A percentile compares a stretch with the other conserved stretches of the same genome.
Conservation (phyloP, 2,113 vertebrate species). For the Gadus chalcogrammus region DNA sequence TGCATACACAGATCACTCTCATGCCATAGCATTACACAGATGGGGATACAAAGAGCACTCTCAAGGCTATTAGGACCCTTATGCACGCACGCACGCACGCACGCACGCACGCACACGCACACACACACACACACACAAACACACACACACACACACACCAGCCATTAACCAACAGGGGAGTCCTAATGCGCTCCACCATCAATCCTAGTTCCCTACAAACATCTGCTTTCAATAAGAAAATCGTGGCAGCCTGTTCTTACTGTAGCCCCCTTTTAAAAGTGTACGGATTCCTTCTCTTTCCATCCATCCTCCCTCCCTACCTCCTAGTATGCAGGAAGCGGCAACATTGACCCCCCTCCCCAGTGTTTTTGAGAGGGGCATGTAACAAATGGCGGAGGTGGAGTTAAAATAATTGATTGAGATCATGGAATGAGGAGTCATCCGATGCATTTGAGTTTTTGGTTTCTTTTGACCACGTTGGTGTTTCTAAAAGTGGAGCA, state of each 20-base stretch:
- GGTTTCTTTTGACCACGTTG: slow-evolving; percentile 1
- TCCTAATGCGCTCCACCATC: slow-evolving; percentile 29
- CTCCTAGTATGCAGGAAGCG: slow-evolving; percentile 5
- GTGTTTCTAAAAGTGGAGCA: slow-evolving; percentile 15
- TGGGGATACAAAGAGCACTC: slow-evolving; percentile 7
- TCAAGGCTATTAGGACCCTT: slow-evolving; percentile 4
- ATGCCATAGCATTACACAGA: background rate
- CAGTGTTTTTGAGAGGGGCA: slow-evolving; percentile 6
- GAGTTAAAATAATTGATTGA: slow-evolving; percentile 33
- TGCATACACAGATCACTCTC: background rate
- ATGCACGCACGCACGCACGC: slow-evolving; percentile 21
- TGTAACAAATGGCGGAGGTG: background rate
- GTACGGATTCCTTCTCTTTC: slow-evolving; percentile 9
- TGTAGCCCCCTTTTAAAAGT: slow-evolving; percentile 29
- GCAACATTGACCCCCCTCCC: slow-evolving; percentile 6
- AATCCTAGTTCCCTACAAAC: slow-evolving; percentile 33
- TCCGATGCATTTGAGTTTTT: slow-evolving; percentile 1
- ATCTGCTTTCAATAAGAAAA: slow-evolving; percentile 52
- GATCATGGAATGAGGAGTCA: slow-evolving; percentile 1
- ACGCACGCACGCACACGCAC: background rate
- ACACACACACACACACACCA: slow-evolving; percentile 18
- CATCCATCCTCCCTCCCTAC: slow-evolving; percentile 13
- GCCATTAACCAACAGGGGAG: slow-evolving; percentile 37
- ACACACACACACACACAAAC: slow-evolving; percentile 27
- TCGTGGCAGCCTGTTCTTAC: slow-evolving; percentile 10